phyloP scores from a whole-genome alignment of 2,888 invertebrate species.

The Acanthosepion lycidas region DNA sequence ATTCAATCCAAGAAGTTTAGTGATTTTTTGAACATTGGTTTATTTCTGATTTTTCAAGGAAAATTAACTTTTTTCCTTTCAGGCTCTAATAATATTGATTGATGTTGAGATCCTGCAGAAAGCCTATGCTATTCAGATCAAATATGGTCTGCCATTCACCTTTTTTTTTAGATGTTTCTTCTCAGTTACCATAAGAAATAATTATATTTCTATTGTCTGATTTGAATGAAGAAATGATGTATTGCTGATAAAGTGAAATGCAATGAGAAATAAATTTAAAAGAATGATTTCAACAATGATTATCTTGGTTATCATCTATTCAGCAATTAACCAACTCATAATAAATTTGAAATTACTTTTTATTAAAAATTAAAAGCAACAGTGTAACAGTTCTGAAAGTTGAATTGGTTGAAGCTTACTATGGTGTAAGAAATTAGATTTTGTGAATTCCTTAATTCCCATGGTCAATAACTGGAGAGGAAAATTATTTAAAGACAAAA shows the following conservation, averaged over 20 bases:
- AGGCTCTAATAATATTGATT: slow-evolving; percentile 67
- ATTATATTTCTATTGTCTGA: no score
- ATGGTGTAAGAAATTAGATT: no score
- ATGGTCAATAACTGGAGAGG: no score
- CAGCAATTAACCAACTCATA: no score
- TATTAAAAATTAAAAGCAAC: no score
- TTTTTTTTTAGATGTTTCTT: background rate
- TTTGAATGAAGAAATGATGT: background rate
- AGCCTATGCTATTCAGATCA: slow-evolving; percentile 55
- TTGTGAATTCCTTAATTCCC: no score
- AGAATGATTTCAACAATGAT: no score
- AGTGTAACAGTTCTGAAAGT: no score
- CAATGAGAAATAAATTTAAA: background rate
- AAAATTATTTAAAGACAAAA: no score
- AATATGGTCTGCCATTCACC: slow-evolving; percentile 47
- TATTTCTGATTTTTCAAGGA: background rate
- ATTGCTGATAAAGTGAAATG: background rate
- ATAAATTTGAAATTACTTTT: no score
- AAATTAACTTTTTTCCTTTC: slow-evolving; percentile 52
- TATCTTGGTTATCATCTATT: no score
- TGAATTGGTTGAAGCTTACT: no score
- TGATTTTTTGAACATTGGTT: background rate
- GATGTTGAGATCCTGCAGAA: slow-evolving; percentile 65
- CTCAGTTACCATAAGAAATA: background rate
- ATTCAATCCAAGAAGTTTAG: background rate